These are phyloP conservation scores for Idaea aversata DNA, from an alignment of 2,888 invertebrate genomes.

Conservation along the genomic window DNA sequence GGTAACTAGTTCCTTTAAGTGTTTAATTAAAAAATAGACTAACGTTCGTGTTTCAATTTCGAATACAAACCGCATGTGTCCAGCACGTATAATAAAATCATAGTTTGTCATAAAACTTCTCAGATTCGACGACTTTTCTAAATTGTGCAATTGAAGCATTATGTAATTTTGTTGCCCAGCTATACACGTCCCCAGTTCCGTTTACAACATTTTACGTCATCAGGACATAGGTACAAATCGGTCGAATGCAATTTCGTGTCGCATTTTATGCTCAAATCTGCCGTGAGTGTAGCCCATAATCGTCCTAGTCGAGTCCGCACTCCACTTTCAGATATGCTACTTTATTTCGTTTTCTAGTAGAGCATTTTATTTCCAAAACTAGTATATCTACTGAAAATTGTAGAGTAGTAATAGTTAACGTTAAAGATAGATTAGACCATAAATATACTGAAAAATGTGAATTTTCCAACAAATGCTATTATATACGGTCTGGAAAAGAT, in stretches of 20 bases:
- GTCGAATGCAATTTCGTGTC: neutral
- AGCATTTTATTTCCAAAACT: neutral
- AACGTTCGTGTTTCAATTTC: too few species aligned
- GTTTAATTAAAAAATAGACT: too few species aligned
- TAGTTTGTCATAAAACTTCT: too few species aligned
- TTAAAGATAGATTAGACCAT: neutral
- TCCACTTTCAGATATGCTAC: neutral
- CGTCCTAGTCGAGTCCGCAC: conserved; percentile 3
- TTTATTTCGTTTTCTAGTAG: neutral
- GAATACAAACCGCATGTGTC: too few species aligned
- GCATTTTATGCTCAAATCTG: neutral
- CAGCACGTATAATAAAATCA: too few species aligned
- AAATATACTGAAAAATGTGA: neutral
- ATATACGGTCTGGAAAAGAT: conserved; percentile 31
- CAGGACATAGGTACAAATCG: neutral
- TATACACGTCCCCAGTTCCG: conserved; percentile 12
- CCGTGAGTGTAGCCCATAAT: conserved; percentile 8
- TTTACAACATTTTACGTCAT: conserved; percentile 4
- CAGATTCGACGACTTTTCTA: too few species aligned
- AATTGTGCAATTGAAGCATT: too few species aligned
- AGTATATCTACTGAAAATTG: too few species aligned
- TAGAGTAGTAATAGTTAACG: too few species aligned
- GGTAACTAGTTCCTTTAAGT: neutral
- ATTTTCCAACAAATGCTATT: conserved; percentile 7
- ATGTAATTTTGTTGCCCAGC: too few species aligned